These are phyloP conservation scores for Resseliella maxima DNA, from an alignment of 2,888 invertebrate genomes.

Conservation along the genomic window DNA sequence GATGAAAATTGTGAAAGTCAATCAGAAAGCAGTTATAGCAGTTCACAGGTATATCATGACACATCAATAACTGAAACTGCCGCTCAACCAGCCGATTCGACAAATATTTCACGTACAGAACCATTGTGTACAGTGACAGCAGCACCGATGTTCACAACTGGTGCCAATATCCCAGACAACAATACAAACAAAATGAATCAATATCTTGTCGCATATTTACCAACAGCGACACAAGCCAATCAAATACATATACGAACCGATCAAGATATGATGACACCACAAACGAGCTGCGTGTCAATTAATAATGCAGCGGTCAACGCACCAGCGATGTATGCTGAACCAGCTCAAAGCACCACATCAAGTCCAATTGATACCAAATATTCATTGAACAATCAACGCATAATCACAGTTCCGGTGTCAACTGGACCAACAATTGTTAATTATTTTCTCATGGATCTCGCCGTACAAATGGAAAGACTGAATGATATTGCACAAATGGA, in stretches of 20 bases:
- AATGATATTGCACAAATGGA: slow-evolving; percentile 56
- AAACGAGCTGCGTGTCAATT: slow-evolving; percentile 8
- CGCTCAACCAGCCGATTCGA: slow-evolving; percentile 8
- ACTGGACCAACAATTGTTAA: slow-evolving; percentile 46
- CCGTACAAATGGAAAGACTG: slow-evolving; percentile 55
- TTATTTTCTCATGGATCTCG: slow-evolving; percentile 56
- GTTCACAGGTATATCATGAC: slow-evolving; percentile 12
- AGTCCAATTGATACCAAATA: slow-evolving; percentile 11
- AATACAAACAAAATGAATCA: slow-evolving; percentile 31
- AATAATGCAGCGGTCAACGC: neutral
- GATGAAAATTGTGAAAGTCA: slow-evolving; percentile 51
- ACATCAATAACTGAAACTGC: neutral
- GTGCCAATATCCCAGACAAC: neutral
- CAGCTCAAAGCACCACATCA: slow-evolving; percentile 25
- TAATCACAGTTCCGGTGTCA: slow-evolving; percentile 15
- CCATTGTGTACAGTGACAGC: slow-evolving; percentile 11
- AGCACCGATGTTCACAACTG: slow-evolving; percentile 47
- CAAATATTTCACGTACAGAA: slow-evolving; percentile 27
- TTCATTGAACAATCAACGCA: slow-evolving; percentile 33
- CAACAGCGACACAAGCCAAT: slow-evolving; percentile 16
- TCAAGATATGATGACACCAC: neutral
- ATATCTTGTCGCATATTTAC: slow-evolving; percentile 16
- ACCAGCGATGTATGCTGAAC: slow-evolving; percentile 15
- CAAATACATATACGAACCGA: slow-evolving; percentile 33
- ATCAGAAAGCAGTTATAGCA: slow-evolving; percentile 37